Percentiles rank a stretch among this genome's conserved stretches.
Evolutionary conservation across 2,797 vertebrate genomes (phyloP).

Genomic region (Hybognathus amarus): DNA sequence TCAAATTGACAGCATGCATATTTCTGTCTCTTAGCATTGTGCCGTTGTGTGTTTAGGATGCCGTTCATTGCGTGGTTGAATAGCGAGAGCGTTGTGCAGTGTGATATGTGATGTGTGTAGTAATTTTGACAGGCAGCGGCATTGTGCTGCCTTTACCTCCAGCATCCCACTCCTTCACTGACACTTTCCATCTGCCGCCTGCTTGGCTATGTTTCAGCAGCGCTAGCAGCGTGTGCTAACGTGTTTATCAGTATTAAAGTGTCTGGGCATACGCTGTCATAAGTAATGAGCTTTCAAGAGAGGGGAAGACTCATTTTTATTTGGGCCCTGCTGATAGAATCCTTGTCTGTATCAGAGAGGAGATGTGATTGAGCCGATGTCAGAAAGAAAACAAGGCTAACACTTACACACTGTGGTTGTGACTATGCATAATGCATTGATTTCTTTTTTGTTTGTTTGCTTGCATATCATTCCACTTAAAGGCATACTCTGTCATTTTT

Average conservation of each 20-base stretch:
- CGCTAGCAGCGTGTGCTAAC: conserved; percentile 41
- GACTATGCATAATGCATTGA: background rate
- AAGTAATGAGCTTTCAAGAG: conserved; percentile 56
- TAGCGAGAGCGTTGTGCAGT: conserved; percentile 20
- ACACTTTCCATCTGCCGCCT: conserved; percentile 61
- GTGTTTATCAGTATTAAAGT: conserved; percentile 59
- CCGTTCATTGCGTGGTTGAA: conserved; percentile 1
- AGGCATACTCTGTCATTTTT: conserved; percentile 11
- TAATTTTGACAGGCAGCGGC: conserved; percentile 49
- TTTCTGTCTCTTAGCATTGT: conserved; percentile 25
- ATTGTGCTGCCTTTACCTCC: conserved; percentile 47
- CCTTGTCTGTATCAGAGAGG: conserved; percentile 4
- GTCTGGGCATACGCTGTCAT: conserved; percentile 53
- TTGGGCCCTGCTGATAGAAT: conserved; percentile 46
- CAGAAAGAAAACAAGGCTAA: background rate
- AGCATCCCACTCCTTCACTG: conserved; percentile 53
- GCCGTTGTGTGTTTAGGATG: conserved; percentile 23
- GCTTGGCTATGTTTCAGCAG: conserved; percentile 51
- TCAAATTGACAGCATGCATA: conserved; percentile 17
- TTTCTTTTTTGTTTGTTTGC: background rate
- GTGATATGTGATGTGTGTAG: conserved; percentile 47
- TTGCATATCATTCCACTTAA: background rate
- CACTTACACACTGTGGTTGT: background rate
- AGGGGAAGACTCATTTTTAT: conserved; percentile 51
- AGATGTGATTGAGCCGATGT: background rate